A percentile compares a stretch with the other conserved stretches of the same genome.
Conservation (phyloP, 2,888 invertebrate genomes). For the Sicus ferrugineus region DNA sequence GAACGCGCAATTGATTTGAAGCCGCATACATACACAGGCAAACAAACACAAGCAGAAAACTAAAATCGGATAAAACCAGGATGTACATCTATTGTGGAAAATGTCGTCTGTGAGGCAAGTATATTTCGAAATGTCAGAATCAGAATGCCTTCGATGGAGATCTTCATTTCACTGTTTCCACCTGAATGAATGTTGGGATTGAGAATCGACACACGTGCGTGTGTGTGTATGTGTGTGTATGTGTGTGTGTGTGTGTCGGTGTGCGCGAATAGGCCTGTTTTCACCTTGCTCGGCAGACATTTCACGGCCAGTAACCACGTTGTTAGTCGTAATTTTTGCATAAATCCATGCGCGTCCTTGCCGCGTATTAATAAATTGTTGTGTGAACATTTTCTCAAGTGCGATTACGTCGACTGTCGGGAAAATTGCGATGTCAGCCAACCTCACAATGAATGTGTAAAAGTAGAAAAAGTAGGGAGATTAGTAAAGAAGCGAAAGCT, state of each 20-base stretch:
- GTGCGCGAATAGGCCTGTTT: not conserved
- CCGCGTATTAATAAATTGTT: conserved; percentile 25
- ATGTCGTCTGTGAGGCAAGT: too few relatives aligned
- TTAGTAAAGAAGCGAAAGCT: not conserved
- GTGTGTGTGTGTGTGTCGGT: conserved; percentile 9
- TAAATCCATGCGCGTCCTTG: not conserved
- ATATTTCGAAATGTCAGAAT: too few relatives aligned
- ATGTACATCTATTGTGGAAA: too few relatives aligned
- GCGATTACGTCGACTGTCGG: conserved; percentile 21
- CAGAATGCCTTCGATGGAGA: too few relatives aligned
- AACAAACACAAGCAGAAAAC: not conserved
- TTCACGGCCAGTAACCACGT: not conserved
- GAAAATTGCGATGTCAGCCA: conserved; percentile 23
- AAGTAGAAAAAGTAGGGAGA: conserved; percentile 7
- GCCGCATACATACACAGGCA: not conserved
- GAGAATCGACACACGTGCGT: too few relatives aligned
- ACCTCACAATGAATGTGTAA: conserved; percentile 2
- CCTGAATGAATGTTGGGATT: too few relatives aligned
- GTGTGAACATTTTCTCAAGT: conserved; percentile 25
- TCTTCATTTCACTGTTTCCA: too few relatives aligned
- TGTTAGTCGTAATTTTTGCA: too few relatives aligned
- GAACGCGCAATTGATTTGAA: conserved; percentile 1
- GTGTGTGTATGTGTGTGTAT: not conserved
- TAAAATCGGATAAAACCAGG: not conserved
- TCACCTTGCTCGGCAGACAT: not conserved